phyloP scores from a whole-genome alignment of 1,140 invertebrate species.

The Carcinoscorpius rotundicauda region DNA sequence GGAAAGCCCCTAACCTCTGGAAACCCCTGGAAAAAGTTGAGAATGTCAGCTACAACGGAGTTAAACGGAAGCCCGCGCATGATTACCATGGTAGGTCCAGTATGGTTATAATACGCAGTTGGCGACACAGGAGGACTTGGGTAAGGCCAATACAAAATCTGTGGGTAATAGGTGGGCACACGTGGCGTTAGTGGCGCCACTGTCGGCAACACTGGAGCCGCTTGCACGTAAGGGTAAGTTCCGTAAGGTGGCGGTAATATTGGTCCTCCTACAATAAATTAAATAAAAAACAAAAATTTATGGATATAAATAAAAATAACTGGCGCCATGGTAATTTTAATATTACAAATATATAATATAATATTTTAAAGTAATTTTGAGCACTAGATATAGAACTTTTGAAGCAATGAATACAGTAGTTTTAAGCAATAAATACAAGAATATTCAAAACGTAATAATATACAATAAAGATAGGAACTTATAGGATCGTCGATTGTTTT shows the following conservation, averaged over 20 bases:
- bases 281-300: background rate
- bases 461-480: no score
- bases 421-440: no score
- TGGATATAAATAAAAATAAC: constrained; percentile 7
- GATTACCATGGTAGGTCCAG: constrained; percentile 38
- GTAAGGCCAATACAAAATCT: constrained; percentile 76
- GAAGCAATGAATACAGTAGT: no score
- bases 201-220: constrained; percentile 34
- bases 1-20: constrained; percentile 33
- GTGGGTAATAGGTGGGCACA: constrained; percentile 37
- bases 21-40: constrained; percentile 38
- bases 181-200: constrained; percentile 40
- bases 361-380: no score
- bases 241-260: constrained; percentile 40
- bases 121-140: constrained; percentile 83
- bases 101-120: constrained; percentile 59
- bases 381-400: no score
- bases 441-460: no score
- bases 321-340: background rate
- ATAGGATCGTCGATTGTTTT: no score
- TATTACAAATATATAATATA: constrained; percentile 8
- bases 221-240: constrained; percentile 32
- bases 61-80: constrained; percentile 38
- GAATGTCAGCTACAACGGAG: constrained; percentile 33
- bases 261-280: constrained; percentile 37